Evolutionary conservation across 2,888 invertebrate genomes (phyloP).

Genomic region (Isoperla grammatica): DNA sequence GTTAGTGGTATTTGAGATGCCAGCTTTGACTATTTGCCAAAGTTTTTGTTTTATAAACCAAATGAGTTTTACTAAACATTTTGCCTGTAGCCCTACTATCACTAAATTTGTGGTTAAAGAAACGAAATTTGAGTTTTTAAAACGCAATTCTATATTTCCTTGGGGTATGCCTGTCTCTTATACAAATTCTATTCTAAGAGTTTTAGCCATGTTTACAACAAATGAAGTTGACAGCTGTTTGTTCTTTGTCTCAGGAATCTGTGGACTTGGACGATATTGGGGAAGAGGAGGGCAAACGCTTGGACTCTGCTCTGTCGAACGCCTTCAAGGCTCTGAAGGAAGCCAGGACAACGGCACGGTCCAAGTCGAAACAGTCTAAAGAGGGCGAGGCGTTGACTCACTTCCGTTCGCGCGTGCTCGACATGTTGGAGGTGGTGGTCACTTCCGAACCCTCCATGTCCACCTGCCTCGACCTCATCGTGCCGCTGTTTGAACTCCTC

Average conservation of each 20-base stretch:
- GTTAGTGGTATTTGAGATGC: no score
- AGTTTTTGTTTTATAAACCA: no score
- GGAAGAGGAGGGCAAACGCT: slow-evolving; percentile 40
- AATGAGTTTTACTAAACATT: no score
- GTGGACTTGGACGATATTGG: slow-evolving; percentile 38
- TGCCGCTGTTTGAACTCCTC: slow-evolving; percentile 28
- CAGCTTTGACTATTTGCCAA: no score
- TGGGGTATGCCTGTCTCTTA: no score
- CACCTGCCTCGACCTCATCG: slow-evolving; percentile 29
- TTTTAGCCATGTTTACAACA: no score
- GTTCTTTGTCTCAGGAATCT: slow-evolving; percentile 34
- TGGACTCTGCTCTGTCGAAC: slow-evolving; percentile 39
- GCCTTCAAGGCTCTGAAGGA: slow-evolving; percentile 35
- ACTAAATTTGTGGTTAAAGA: no score
- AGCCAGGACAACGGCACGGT: slow-evolving; percentile 11
- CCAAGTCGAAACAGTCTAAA: slow-evolving; percentile 25
- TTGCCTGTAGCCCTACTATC: no score
- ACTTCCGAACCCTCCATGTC: slow-evolving; percentile 23
- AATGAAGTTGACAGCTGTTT: no score
- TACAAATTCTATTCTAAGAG: no score
- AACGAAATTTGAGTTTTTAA: no score
- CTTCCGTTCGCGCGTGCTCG: slow-evolving; percentile 31
- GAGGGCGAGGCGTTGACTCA: slow-evolving; percentile 29
- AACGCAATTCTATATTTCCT: no score
- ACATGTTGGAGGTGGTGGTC: slow-evolving; percentile 30